Conservation (phyloP, 2,888 invertebrate genomes). For the Philaethria dido region DNA sequence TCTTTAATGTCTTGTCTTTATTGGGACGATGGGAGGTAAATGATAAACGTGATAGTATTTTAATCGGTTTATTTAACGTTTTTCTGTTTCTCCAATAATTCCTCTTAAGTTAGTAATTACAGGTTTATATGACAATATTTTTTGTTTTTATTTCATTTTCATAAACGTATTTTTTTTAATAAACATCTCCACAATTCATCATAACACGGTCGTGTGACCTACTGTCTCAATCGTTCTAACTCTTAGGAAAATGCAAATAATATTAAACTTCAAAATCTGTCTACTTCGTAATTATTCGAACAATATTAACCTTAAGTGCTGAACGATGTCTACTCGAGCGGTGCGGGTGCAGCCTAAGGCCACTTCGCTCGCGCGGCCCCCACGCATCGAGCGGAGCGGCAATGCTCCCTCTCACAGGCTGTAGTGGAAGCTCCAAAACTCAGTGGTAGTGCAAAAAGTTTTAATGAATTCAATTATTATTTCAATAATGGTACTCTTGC, state of each 20-base stretch:
- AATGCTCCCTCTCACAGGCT: neutral
- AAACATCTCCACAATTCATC: conserved; percentile 82
- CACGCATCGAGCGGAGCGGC: conserved; percentile 36
- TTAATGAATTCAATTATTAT: neutral
- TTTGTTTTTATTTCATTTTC: conserved; percentile 82
- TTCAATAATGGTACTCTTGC: neutral
- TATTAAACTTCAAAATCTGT: conserved; percentile 80
- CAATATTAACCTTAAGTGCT: conserved; percentile 79
- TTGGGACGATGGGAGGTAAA: conserved; percentile 46
- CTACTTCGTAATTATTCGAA: conserved; percentile 74
- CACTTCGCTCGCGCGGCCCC: conserved; percentile 27
- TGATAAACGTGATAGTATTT: conserved; percentile 74
- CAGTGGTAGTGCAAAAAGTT: neutral
- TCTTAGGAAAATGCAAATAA: conserved; percentile 83
- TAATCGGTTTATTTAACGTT: conserved; percentile 84
- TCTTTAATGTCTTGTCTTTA: neutral
- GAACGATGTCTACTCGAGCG: conserved; percentile 69
- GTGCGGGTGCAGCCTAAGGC: conserved; percentile 46
- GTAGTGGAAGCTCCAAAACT: conserved; percentile 8
- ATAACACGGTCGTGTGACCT: conserved; percentile 83
- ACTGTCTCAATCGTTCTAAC: conserved; percentile 82
- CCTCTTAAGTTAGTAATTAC: conserved; percentile 83
- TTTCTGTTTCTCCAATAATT: conserved; percentile 82
- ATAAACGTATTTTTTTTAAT: conserved; percentile 82
- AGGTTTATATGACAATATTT: conserved; percentile 83